Percentiles rank a stretch among this genome's conserved stretches.
Conservation (phyloP, 2,888 invertebrate species). For the Drosophila koepferae region DNA sequence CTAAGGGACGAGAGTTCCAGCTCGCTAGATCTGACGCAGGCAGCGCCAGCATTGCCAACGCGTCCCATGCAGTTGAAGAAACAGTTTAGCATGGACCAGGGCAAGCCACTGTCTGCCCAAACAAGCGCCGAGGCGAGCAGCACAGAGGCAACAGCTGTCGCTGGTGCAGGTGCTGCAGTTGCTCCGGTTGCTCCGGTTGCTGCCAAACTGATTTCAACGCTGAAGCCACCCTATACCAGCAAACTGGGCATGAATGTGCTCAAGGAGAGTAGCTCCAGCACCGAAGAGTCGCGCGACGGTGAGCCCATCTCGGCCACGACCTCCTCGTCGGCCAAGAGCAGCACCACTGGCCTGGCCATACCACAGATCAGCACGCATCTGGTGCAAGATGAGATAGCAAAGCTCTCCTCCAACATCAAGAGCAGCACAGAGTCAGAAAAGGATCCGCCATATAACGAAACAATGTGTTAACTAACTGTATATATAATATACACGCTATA, state of each 20-base stretch:
- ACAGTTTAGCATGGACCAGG: slow-evolving; percentile 85
- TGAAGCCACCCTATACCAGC: slow-evolving; percentile 81
- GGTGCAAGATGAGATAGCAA: slow-evolving; percentile 85
- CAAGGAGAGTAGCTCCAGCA: slow-evolving; percentile 85
- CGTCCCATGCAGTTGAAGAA: slow-evolving; percentile 84
- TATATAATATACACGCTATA: neutral
- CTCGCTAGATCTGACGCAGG: slow-evolving; percentile 72
- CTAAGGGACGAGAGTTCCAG: slow-evolving; percentile 70
- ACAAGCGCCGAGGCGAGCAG: slow-evolving; percentile 41
- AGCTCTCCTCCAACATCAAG: slow-evolving; percentile 85
- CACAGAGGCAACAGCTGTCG: slow-evolving; percentile 30
- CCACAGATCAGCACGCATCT: slow-evolving; percentile 85
- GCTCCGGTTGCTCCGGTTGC: slow-evolving; percentile 66
- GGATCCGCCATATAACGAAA: slow-evolving; percentile 85
- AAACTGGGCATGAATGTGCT: slow-evolving; percentile 84
- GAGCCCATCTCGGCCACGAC: slow-evolving; percentile 57
- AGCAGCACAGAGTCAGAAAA: slow-evolving; percentile 85
- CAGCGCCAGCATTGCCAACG: slow-evolving; percentile 75
- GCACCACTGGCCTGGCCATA: slow-evolving; percentile 68
- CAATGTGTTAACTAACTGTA: slow-evolving; percentile 83
- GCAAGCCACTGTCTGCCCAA: slow-evolving; percentile 77
- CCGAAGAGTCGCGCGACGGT: slow-evolving; percentile 84
- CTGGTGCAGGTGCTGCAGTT: slow-evolving; percentile 15
- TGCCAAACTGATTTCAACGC: slow-evolving; percentile 82
- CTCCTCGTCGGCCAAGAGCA: slow-evolving; percentile 56